Evolutionary conservation across 2,888 invertebrate species (phyloP).

Genomic region (Carcina quercana): DNA sequence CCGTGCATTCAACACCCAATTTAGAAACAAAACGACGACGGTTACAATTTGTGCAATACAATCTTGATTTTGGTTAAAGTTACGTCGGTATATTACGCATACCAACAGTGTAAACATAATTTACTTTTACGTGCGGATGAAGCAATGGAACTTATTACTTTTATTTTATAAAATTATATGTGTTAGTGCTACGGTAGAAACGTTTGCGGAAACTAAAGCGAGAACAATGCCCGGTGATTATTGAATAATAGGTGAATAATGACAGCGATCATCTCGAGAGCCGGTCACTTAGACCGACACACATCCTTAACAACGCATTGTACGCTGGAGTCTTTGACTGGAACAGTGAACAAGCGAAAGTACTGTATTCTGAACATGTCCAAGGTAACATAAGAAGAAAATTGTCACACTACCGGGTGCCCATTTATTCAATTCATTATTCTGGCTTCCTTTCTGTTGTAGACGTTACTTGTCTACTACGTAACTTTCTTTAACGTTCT

Average conservation of each 20-base stretch:
- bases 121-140: constrained; percentile 9
- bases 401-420: too few species aligned
- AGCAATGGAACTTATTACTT: not conserved
- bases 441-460: too few species aligned
- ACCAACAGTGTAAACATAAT: constrained; percentile 3
- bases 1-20: constrained; percentile 7
- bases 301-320: not conserved
- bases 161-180: constrained; percentile 3
- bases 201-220: constrained; percentile 4
- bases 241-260: constrained; percentile 2
- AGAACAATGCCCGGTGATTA: constrained; percentile 6
- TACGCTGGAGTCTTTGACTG: too few species aligned
- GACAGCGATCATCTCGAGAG: constrained; percentile 1
- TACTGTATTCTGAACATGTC: too few species aligned
- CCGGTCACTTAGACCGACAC: not conserved
- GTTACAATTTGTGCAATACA: constrained; percentile 11
- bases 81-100: constrained; percentile 8
- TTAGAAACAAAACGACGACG: too few species aligned
- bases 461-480: too few species aligned
- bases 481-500: too few species aligned
- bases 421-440: too few species aligned
- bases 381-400: too few species aligned
- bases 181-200: not conserved
- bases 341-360: too few species aligned
- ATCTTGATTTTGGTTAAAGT: constrained; percentile 10